phyloP scores from a whole-genome alignment of 2,888 invertebrate genomes.

The Agrotis puta region DNA sequence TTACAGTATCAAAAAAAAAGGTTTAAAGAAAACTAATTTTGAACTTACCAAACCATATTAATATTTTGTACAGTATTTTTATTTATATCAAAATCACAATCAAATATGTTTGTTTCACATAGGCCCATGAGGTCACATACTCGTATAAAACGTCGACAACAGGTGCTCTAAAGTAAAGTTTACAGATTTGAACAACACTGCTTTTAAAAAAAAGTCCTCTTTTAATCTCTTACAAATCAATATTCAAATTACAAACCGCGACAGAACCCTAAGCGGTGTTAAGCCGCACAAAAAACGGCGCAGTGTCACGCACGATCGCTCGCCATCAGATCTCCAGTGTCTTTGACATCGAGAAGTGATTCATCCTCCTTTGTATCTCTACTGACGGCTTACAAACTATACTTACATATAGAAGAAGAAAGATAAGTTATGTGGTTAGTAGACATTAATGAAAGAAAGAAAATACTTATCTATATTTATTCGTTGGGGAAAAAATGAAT shows the following conservation, averaged over 20 bases:
- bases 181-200: neutral
- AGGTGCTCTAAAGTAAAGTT: too few relatives aligned
- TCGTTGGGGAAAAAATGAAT: too few relatives aligned
- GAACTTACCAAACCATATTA: too few relatives aligned
- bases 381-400: slow-evolving; percentile 14
- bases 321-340: slow-evolving; percentile 69
- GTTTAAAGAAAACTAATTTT: neutral
- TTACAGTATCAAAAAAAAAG: too few relatives aligned
- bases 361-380: slow-evolving; percentile 54
- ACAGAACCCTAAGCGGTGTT: slow-evolving; percentile 50
- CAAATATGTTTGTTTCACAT: too few relatives aligned
- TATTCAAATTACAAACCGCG: neutral
- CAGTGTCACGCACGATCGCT: slow-evolving; percentile 74
- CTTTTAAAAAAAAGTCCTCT: too few relatives aligned
- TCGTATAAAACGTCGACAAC: too few relatives aligned
- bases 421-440: neutral
- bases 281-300: slow-evolving; percentile 68
- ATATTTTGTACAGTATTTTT: too few relatives aligned
- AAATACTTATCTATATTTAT: neutral
- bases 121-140: too few relatives aligned
- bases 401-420: neutral
- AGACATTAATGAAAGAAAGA: neutral
- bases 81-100: too few relatives aligned
- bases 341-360: slow-evolving; percentile 71
- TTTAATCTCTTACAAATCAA: neutral